These are phyloP conservation scores for Callorhinus ursinus DNA, from an alignment of 2,113 vertebrate species.

Conservation along the genomic window DNA sequence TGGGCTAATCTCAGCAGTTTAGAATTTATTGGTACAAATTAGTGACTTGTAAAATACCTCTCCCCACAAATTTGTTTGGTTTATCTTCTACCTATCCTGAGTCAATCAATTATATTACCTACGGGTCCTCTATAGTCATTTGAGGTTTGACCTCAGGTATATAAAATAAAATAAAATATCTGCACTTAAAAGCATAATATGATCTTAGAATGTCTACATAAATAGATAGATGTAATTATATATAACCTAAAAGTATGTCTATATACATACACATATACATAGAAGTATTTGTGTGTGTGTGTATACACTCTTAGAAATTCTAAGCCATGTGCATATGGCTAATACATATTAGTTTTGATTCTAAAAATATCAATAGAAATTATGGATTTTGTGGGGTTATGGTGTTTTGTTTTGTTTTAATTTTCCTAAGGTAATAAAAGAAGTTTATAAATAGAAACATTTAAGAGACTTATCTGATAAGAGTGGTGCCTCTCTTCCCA, in stretches of 20 bases:
- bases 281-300: background rate
- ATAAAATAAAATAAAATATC: background rate
- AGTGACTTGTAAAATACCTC: background rate
- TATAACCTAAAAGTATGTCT: background rate
- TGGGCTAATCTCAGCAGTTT: background rate
- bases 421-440: background rate
- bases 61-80: background rate
- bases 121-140: background rate
- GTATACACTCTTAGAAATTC: background rate
- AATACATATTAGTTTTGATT: background rate
- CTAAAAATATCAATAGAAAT: background rate
- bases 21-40: background rate
- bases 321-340: background rate
- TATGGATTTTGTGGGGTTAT: background rate
- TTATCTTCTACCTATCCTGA: background rate
- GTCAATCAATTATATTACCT: background rate
- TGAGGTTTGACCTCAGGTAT: background rate
- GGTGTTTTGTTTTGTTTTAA: background rate
- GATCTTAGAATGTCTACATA: background rate
- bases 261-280: fast-evolving
- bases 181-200: background rate
- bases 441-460: background rate
- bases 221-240: background rate
- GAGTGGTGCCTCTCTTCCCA: background rate
- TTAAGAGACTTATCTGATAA: background rate